Conservation (phyloP, 2,888 invertebrate genomes). For the Strigamia maritima region DNA sequence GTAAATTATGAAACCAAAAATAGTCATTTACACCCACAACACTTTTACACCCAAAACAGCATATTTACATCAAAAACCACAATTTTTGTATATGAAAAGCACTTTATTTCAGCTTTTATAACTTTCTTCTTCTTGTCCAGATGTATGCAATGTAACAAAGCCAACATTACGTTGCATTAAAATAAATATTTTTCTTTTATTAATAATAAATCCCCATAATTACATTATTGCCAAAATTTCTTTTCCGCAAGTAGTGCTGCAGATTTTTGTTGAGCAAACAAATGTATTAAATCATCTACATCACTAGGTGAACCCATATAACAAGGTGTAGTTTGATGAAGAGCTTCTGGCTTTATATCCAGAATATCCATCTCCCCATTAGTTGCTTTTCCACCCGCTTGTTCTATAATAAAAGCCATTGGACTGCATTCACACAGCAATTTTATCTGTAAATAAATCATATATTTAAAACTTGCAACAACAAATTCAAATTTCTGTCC, state of each 20-base stretch:
- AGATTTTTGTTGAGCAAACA: background rate
- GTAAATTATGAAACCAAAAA: too few species aligned
- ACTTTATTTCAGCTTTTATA: too few species aligned
- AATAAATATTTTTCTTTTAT: background rate
- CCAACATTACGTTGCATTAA: background rate
- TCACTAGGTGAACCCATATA: background rate
- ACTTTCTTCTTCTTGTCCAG: too few species aligned
- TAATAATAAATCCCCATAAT: background rate
- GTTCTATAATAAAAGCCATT: background rate
- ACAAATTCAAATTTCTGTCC: background rate
- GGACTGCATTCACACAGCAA: slow-evolving; percentile 8
- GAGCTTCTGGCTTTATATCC: background rate
- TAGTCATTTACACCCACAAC: too few species aligned
- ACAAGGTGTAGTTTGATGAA: background rate
- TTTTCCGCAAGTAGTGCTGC: background rate
- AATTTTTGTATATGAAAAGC: too few species aligned
- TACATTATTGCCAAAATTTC: background rate
- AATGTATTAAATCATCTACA: background rate
- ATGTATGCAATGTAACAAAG: too few species aligned
- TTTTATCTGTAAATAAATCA: background rate
- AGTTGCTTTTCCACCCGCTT: slow-evolving; percentile 19
- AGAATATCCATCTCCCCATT: background rate
- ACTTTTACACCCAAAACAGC: too few species aligned
- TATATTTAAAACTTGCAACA: background rate
- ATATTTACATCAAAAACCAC: too few species aligned